Evolutionary conservation across 2,797 vertebrate genomes (phyloP).

Genomic region (Pitangus sulphuratus): DNA sequence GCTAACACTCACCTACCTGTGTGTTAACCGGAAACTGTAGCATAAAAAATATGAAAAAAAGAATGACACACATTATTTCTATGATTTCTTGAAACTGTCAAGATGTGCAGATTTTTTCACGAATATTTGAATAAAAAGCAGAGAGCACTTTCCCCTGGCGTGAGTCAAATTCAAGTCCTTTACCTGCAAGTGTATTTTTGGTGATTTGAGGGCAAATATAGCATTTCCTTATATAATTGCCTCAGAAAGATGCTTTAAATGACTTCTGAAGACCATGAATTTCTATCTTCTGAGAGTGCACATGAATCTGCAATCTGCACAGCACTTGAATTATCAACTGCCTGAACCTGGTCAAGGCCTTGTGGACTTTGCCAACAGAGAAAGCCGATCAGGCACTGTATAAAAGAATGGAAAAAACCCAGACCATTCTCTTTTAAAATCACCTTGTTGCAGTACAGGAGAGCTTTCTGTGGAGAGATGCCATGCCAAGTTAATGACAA

Average conservation of each 20-base stretch:
- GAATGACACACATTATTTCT: not conserved
- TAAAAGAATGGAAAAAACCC: not conserved
- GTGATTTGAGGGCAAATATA: not conserved
- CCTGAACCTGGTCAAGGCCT: not conserved
- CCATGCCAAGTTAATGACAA: not conserved
- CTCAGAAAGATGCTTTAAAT: not conserved
- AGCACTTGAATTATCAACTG: not conserved
- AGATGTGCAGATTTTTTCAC: not conserved
- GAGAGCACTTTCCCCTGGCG: not conserved
- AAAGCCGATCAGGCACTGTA: not conserved
- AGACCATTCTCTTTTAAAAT: not conserved
- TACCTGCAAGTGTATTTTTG: not conserved
- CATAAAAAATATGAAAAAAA: not conserved
- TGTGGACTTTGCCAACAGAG: not conserved
- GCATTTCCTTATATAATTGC: not conserved
- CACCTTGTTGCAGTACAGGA: not conserved
- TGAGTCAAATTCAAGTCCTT: not conserved
- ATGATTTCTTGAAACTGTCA: not conserved
- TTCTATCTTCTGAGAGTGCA: not conserved
- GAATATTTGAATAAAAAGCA: not conserved
- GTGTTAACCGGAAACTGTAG: accelerated
- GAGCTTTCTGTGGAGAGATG: not conserved
- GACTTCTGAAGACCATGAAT: not conserved
- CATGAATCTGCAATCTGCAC: not conserved
- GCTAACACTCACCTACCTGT: not conserved